Conservation (phyloP, 2,888 invertebrate genomes). For the Bugula neritina region DNA sequence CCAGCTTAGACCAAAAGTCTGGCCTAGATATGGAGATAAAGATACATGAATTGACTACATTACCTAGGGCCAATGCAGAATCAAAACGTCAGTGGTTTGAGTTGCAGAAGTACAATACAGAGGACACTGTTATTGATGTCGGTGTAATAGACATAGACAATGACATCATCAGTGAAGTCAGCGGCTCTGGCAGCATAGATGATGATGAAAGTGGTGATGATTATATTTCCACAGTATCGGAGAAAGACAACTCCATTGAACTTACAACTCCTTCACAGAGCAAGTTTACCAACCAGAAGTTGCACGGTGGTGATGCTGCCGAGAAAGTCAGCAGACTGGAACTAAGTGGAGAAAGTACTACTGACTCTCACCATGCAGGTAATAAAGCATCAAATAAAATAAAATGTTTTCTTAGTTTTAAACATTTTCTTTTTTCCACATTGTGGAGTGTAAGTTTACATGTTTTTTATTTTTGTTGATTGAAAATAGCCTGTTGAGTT, state of each 20-base stretch:
- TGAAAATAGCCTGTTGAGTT: too few species aligned
- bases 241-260: not conserved
- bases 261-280: not conserved
- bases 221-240: not conserved
- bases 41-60: not conserved
- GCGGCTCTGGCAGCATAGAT: not conserved
- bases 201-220: not conserved
- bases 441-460: too few species aligned
- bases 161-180: not conserved
- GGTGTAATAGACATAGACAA: not conserved
- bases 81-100: not conserved
- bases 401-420: too few species aligned
- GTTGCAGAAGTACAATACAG: not conserved
- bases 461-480: too few species aligned
- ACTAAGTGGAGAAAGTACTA: too few species aligned
- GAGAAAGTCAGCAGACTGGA: too few species aligned
- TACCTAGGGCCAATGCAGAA: not conserved
- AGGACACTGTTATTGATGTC: not conserved
- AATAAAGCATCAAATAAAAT: too few species aligned
- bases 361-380: too few species aligned
- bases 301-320: too few species aligned
- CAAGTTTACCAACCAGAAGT: too few species aligned
- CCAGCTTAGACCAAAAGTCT: too few species aligned
- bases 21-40: not conserved
- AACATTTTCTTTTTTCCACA: too few species aligned